These are phyloP conservation scores for Ibycter americanus DNA, from an alignment of 2,797 vertebrate genomes.

Conservation along the genomic window DNA sequence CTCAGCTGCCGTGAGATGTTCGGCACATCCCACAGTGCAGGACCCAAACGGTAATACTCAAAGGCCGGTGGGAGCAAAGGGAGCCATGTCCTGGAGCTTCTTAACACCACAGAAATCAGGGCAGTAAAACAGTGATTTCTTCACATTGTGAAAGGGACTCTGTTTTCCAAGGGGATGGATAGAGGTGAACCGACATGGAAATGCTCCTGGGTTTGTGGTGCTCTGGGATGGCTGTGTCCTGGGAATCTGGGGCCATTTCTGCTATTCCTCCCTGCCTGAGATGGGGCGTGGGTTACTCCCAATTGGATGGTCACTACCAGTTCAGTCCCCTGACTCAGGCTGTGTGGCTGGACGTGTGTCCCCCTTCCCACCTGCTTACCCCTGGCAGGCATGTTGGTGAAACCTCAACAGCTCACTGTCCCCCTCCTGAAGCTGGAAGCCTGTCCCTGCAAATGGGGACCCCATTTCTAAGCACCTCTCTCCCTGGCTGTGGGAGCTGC, in stretches of 20 bases:
- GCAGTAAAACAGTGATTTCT: neutral
- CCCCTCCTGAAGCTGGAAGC: neutral
- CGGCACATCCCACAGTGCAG: fast-evolving
- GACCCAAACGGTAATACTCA: neutral
- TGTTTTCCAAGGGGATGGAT: neutral
- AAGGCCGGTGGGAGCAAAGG: neutral
- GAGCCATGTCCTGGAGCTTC: neutral
- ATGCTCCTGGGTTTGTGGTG: neutral
- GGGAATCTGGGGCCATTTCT: neutral
- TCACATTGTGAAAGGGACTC: neutral
- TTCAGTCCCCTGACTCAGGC: neutral
- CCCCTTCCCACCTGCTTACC: neutral
- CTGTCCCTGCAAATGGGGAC: neutral
- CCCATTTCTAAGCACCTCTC: neutral
- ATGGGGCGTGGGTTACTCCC: neutral
- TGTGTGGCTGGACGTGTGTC: neutral
- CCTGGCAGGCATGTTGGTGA: fast-evolving
- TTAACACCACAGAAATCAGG: fast-evolving
- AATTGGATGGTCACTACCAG: fast-evolving
- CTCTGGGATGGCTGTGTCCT: neutral
- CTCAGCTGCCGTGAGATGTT: fast-evolving
- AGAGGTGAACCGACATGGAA: neutral
- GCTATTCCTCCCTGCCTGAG: neutral
- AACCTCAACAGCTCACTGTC: neutral
- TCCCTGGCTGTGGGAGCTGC: neutral